Evolutionary conservation across 2,797 vertebrate species (phyloP).

Genomic region (Podargus strigoides): DNA sequence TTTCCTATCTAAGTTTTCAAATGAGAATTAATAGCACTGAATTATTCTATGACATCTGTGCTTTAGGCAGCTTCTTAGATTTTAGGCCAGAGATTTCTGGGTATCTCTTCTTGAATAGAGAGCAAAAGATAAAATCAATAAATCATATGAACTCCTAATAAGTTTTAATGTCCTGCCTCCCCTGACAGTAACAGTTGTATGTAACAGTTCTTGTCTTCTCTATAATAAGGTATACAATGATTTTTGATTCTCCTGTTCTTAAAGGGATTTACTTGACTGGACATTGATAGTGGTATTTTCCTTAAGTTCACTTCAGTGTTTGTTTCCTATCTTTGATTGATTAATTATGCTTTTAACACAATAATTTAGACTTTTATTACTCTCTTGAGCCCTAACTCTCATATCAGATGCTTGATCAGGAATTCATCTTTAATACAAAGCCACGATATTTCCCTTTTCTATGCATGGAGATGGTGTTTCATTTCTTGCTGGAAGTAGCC

Average conservation of each 20-base stretch:
- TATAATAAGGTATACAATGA: neutral
- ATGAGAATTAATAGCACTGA: neutral
- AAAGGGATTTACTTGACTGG: neutral
- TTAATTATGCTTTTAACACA: neutral
- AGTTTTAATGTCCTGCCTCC: neutral
- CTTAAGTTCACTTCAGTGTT: neutral
- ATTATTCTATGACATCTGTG: neutral
- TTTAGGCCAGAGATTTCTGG: neutral
- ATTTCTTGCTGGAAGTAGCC: neutral
- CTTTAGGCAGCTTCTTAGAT: neutral
- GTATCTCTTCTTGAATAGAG: neutral
- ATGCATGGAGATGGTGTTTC: neutral
- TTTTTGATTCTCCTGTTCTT: neutral
- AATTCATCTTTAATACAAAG: neutral
- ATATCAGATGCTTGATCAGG: neutral
- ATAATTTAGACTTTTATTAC: neutral
- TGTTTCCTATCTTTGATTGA: neutral
- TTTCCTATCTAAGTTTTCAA: neutral
- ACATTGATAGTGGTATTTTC: neutral
- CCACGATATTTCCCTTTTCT: neutral
- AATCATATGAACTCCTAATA: neutral
- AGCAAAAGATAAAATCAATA: neutral
- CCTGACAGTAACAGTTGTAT: accelerated
- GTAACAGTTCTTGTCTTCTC: neutral
- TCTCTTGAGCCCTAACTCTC: neutral